Percentiles rank a stretch among this genome's conserved stretches.
Evolutionary conservation across 2,888 invertebrate species (phyloP).

Genomic region (Dorcus hopei): DNA sequence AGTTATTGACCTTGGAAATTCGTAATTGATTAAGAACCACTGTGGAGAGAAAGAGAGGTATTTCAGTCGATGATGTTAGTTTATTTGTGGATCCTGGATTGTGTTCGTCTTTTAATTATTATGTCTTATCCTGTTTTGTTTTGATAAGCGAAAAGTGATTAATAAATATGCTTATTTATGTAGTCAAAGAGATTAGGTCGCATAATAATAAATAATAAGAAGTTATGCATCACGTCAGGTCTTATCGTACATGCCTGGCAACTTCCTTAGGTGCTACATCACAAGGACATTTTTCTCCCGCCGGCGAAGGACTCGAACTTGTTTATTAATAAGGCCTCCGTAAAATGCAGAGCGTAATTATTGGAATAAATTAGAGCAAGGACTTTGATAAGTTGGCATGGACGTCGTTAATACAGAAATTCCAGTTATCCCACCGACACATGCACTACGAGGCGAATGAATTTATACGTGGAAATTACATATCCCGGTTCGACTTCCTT

Average conservation of each 20-base stretch:
- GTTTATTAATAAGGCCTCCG: slow-evolving; percentile 10
- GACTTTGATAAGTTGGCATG: slow-evolving; percentile 21
- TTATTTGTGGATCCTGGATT: too few species aligned
- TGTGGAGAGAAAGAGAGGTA: too few species aligned
- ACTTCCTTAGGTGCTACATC: background rate
- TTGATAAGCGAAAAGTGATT: too few species aligned
- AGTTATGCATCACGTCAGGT: background rate
- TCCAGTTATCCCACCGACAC: slow-evolving; percentile 20
- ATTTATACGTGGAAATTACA: slow-evolving; percentile 3
- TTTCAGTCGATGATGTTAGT: too few species aligned
- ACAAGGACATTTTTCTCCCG: background rate
- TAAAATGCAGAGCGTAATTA: slow-evolving; percentile 11
- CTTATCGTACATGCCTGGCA: background rate
- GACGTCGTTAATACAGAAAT: slow-evolving; percentile 18
- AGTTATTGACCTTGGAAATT: too few species aligned
- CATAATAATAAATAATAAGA: background rate
- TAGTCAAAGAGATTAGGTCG: too few species aligned
- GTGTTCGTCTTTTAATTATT: too few species aligned
- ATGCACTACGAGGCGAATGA: slow-evolving; percentile 11
- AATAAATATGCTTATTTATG: too few species aligned
- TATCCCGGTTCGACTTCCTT: background rate
- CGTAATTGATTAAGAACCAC: too few species aligned
- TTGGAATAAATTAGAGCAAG: slow-evolving; percentile 14
- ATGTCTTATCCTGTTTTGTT: too few species aligned
- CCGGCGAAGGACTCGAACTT: slow-evolving; percentile 2